phyloP scores from a whole-genome alignment of 2,888 invertebrate genomes.

The Hydrotaea cyrtoneurina region DNA sequence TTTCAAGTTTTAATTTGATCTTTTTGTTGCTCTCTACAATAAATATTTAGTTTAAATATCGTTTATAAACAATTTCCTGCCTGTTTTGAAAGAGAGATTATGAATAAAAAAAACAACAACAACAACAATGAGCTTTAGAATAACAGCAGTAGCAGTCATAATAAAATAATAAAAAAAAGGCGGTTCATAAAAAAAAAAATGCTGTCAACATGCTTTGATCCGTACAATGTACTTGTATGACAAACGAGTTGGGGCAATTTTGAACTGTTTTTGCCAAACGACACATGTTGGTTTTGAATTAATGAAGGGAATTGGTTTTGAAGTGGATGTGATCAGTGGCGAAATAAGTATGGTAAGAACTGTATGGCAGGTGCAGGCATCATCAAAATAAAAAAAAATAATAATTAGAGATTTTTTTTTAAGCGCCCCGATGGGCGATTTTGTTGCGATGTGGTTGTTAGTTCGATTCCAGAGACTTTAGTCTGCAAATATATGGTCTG shows the following conservation, averaged over 20 bases:
- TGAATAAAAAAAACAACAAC: slow-evolving; percentile 33
- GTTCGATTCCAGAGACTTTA: too few species aligned
- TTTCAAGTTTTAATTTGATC: slow-evolving; percentile 67
- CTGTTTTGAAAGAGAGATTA: slow-evolving; percentile 57
- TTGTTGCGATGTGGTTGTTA: too few species aligned
- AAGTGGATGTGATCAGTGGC: too few species aligned
- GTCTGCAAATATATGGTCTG: too few species aligned
- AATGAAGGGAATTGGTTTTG: not conserved
- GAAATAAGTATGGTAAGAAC: too few species aligned
- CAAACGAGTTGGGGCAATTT: slow-evolving; percentile 2
- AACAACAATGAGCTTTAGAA: not conserved
- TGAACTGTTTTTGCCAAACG: not conserved
- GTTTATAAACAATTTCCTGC: slow-evolving; percentile 67
- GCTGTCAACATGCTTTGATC: not conserved
- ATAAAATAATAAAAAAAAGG: not conserved
- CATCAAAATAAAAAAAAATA: too few species aligned
- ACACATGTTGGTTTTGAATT: not conserved
- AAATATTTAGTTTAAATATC: slow-evolving; percentile 65
- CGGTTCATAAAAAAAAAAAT: not conserved
- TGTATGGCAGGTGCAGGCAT: too few species aligned
- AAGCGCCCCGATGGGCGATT: too few species aligned
- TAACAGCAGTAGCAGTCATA: not conserved
- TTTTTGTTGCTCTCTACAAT: slow-evolving; percentile 48
- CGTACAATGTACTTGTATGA: not conserved
- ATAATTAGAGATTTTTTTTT: too few species aligned